Percentiles rank a stretch among this genome's conserved stretches.
Conservation (phyloP, 2,888 invertebrate genomes). For the Yponomeuta cagnagella region DNA sequence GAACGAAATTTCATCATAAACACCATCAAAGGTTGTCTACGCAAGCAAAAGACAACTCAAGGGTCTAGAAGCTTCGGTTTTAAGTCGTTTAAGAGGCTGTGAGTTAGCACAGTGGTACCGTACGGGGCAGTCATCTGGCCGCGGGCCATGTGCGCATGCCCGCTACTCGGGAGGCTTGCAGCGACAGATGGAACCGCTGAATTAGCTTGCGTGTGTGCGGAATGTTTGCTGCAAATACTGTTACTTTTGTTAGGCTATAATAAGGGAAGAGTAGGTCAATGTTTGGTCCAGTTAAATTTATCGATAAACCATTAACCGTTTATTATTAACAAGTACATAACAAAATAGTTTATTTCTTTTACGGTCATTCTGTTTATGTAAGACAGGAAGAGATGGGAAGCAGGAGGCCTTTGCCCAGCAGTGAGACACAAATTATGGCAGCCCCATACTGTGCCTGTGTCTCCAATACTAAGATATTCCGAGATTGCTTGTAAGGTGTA, state of each 20-base stretch:
- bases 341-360: too few species aligned
- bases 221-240: slow-evolving; percentile 1
- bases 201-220: background rate
- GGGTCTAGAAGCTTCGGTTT: background rate
- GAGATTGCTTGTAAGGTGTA: too few species aligned
- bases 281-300: background rate
- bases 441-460: too few species aligned
- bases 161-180: background rate
- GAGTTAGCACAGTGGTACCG: background rate
- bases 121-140: slow-evolving; percentile 7
- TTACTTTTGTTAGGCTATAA: background rate
- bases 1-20: background rate
- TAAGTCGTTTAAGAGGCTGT: background rate
- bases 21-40: background rate
- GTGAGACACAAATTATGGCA: too few species aligned
- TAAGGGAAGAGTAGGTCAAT: background rate
- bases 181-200: background rate
- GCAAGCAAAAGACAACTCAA: background rate
- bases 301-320: background rate
- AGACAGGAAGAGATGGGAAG: too few species aligned
- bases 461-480: too few species aligned
- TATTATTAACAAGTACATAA: too few species aligned
- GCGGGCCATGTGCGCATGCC: background rate
- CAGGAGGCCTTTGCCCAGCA: too few species aligned
- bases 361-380: too few species aligned